Base-by-base conservation (phyloP, 2,888 invertebrate genomes). In the Acleris sparsana region DNA sequence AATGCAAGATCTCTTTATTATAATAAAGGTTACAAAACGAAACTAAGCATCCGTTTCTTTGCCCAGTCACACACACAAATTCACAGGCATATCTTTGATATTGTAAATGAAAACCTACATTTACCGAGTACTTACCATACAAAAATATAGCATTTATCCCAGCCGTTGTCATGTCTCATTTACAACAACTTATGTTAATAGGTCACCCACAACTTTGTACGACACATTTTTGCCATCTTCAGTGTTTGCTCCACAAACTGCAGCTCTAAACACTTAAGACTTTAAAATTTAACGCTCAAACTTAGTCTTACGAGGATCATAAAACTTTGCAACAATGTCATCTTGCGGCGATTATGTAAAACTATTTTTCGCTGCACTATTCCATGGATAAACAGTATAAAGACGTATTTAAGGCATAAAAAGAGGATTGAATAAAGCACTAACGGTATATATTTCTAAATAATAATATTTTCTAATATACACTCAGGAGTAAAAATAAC, bases 321-420 rank as follows among this genome's bases (percentile, higher is more conserved):
- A 66, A 70, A 71, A 68, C 59, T 60, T 55, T 60, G 69, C 66
- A 64, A 73, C 72, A 73, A 62, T 73, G 69, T 69, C 65, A 63
- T 68, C 62, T 58, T 60, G 51, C 57, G 61, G 57, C 52, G 59
- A 64, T 59, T 71, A 70, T 71, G 69, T 53, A 69, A 70, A 72
- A 71, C 66, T 67, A 62, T 71, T 72, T 72, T 63, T 62, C 63
- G 53, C 43, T 56, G 55, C 55, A 58, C 56, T 53, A 58, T 70
- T 71, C 68, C 62, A 53, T 62, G 53, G 53, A 46, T 63, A 63
- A 70, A 67, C 63, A 63, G 52, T 55, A 62, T 60, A 51, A 66
- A 69, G 65, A 68, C 67, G 16, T 3, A 43, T 55, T 62, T 22
- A 48, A 46, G 20, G 22, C 20, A 18, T 65, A 60, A 60, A 59